phyloP scores from a whole-genome alignment of 2,888 invertebrate species.

The Apodemia hepburni region DNA sequence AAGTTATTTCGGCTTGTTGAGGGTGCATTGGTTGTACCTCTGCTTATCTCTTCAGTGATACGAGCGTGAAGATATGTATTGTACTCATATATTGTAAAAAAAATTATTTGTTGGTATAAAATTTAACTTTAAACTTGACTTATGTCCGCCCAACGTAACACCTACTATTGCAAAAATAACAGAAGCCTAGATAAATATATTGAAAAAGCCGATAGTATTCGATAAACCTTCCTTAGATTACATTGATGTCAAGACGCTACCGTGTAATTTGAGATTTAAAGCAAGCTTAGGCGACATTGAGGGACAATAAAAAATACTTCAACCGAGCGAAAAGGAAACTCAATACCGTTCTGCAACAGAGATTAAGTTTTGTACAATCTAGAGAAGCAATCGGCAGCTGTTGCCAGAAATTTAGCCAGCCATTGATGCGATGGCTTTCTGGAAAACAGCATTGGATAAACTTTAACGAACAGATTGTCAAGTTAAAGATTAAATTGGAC shows the following conservation, averaged over 20 bases:
- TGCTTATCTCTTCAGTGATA: no score
- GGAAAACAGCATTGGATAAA: slow-evolving; percentile 42
- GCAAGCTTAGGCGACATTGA: slow-evolving; percentile 69
- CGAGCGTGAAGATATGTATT: no score
- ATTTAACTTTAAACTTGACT: slow-evolving; percentile 46
- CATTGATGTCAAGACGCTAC: slow-evolving; percentile 61
- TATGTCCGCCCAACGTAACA: slow-evolving; percentile 56
- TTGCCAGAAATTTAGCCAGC: slow-evolving; percentile 59
- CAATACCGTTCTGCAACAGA: slow-evolving; percentile 66
- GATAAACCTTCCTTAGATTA: slow-evolving; percentile 44
- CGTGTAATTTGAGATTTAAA: slow-evolving; percentile 66
- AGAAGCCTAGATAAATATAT: slow-evolving; percentile 38
- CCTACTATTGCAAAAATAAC: slow-evolving; percentile 37
- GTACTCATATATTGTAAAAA: no score
- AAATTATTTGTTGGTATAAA: no score
- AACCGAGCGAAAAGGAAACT: slow-evolving; percentile 72
- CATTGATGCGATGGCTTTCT: slow-evolving; percentile 55
- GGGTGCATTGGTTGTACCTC: no score
- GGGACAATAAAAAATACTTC: slow-evolving; percentile 61
- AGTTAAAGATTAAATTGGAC: slow-evolving; percentile 34
- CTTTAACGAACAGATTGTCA: slow-evolving; percentile 40
- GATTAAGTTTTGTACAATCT: slow-evolving; percentile 77
- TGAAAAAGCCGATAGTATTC: slow-evolving; percentile 11
- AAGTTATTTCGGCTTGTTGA: no score
- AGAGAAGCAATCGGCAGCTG: slow-evolving; percentile 67